Percentiles rank a stretch among this genome's conserved stretches.
Conservation (phyloP, 2,113 vertebrate genomes). For the Mormoops blainvillei region DNA sequence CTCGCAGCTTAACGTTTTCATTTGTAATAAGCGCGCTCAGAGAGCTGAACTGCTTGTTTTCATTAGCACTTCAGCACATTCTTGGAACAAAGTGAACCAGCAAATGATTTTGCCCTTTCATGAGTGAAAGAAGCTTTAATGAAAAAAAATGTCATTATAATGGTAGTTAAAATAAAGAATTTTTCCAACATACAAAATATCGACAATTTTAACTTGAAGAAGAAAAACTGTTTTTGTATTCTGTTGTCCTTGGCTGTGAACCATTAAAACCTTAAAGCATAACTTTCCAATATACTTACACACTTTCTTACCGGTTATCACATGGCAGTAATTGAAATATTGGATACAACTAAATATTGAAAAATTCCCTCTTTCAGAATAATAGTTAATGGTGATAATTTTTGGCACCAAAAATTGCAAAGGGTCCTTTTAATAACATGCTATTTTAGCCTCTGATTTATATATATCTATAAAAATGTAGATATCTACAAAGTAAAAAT, state of each 20-base stretch:
- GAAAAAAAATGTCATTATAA: conserved; percentile 15
- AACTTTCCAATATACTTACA: not conserved
- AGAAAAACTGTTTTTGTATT: conserved; percentile 24
- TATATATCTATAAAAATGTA: not conserved
- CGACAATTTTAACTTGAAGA: not conserved
- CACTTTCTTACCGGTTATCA: not conserved
- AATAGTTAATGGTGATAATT: not conserved
- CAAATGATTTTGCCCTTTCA: conserved; percentile 55
- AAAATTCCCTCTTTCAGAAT: not conserved
- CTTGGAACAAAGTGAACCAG: conserved; percentile 46
- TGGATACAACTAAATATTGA: not conserved
- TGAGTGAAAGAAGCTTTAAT: conserved; percentile 51
- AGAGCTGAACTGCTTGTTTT: conserved; percentile 1
- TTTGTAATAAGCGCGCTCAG: conserved; percentile 36
- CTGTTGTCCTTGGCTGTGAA: not conserved
- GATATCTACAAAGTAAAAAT: not conserved
- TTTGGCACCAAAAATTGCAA: not conserved
- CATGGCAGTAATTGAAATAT: not conserved
- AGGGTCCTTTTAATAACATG: not conserved
- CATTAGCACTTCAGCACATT: conserved; percentile 21
- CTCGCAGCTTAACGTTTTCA: conserved; percentile 53
- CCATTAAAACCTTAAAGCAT: not conserved
- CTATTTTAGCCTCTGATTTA: not conserved
- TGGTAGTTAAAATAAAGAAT: conserved; percentile 25
- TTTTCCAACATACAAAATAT: conserved; percentile 8